Conservation (phyloP, 2,888 invertebrate genomes). For the Andrena praecox region DNA sequence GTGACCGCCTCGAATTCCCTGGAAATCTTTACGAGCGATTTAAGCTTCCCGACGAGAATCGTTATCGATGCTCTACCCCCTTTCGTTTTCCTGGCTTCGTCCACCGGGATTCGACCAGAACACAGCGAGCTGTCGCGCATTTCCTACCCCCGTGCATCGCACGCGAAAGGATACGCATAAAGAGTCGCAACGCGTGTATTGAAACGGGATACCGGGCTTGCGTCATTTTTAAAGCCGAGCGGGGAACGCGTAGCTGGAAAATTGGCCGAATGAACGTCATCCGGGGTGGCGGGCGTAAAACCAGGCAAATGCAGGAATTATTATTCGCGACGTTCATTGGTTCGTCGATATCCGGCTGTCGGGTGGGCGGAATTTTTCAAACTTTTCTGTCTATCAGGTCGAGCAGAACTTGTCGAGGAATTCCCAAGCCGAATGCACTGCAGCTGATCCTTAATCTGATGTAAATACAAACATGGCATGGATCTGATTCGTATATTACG, state of each 20-base stretch:
- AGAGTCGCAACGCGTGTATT: slow-evolving; percentile 36
- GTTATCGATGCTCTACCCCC: slow-evolving; percentile 24
- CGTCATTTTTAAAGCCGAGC: slow-evolving; percentile 2
- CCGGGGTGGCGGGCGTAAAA: neutral
- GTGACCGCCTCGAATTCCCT: slow-evolving; percentile 7
- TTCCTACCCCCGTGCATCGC: slow-evolving; percentile 7
- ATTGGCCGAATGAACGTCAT: slow-evolving; percentile 24
- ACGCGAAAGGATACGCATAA: slow-evolving; percentile 19
- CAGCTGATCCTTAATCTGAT: neutral
- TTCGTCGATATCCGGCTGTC: slow-evolving; percentile 1
- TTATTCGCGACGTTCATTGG: slow-evolving; percentile 25
- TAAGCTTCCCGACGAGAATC: slow-evolving; percentile 28
- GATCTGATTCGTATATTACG: too few relatives aligned
- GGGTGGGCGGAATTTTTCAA: neutral
- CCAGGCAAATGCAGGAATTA: slow-evolving; percentile 1
- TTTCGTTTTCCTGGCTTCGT: neutral
- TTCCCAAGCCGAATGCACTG: neutral
- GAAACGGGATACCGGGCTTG: slow-evolving; percentile 24
- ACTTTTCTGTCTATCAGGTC: neutral
- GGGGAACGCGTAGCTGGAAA: neutral
- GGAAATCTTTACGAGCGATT: slow-evolving; percentile 27
- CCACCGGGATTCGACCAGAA: slow-evolving; percentile 13
- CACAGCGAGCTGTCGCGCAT: slow-evolving; percentile 6
- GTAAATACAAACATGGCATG: too few relatives aligned
- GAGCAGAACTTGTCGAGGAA: neutral